A percentile compares a stretch with the other conserved stretches of the same genome.
These are phyloP conservation scores for Drusus annulatus DNA, from an alignment of 1,140 invertebrate genomes.

Conservation along the genomic window DNA sequence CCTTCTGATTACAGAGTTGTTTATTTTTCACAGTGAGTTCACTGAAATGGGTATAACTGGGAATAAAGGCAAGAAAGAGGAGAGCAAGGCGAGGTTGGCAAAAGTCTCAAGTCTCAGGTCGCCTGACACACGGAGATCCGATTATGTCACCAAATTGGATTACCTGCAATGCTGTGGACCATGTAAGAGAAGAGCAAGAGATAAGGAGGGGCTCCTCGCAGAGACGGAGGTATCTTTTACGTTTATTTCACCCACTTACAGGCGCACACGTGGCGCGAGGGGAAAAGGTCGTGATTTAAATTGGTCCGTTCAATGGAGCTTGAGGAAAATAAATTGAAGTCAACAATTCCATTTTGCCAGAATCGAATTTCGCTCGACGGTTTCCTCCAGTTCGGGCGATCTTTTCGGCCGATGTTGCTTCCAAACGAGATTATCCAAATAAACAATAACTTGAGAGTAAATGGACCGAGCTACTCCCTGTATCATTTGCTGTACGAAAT, in stretches of 20 bases:
- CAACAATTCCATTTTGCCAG: constrained; percentile 53
- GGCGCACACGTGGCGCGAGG: constrained; percentile 12
- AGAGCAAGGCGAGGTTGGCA: too few species aligned
- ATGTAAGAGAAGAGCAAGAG: constrained; percentile 53
- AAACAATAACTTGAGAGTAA: constrained; percentile 10
- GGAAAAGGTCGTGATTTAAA: constrained; percentile 57
- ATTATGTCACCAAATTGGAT: constrained; percentile 73
- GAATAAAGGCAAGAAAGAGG: constrained; percentile 21
- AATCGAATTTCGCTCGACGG: constrained; percentile 36
- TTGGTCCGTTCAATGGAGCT: constrained; percentile 55
- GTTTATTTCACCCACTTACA: constrained; percentile 52
- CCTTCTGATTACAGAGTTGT: too few species aligned
- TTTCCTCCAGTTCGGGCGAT: neutral
- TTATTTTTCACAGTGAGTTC: too few species aligned
- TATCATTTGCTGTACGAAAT: too few species aligned
- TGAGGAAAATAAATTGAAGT: constrained; percentile 56
- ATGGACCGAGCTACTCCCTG: neutral
- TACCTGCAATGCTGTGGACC: constrained; percentile 69
- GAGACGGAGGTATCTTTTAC: constrained; percentile 42
- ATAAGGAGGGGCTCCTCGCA: neutral
- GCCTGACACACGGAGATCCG: constrained; percentile 69
- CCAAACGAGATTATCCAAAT: constrained; percentile 34
- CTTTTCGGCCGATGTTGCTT: constrained; percentile 31
- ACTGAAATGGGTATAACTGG: neutral
- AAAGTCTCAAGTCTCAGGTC: constrained; percentile 54